A percentile compares a stretch with the other conserved stretches of the same genome.
phyloP scores from a whole-genome alignment of 2,797 vertebrate species.

The Sebastes minor region DNA sequence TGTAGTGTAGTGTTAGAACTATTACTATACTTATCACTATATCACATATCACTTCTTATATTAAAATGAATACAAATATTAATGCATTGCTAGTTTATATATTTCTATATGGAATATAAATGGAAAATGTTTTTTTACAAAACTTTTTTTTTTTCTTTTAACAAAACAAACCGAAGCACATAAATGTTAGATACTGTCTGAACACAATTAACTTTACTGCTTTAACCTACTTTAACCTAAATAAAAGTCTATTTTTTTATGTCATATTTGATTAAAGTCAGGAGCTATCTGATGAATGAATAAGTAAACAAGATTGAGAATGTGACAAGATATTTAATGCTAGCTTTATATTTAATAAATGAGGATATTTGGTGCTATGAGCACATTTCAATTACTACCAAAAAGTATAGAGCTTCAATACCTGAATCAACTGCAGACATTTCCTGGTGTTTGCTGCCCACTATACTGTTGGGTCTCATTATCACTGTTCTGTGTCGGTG shows the following conservation, averaged over 20 bases:
- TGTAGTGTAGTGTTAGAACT: not conserved
- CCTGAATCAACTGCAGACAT: not conserved
- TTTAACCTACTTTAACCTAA: not conserved
- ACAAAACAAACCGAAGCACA: not conserved
- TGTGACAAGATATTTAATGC: not conserved
- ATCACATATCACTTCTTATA: not conserved
- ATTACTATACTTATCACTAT: not conserved
- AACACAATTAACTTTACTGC: too few relatives aligned
- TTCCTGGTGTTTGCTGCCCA: not conserved
- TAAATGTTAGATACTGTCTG: too few relatives aligned
- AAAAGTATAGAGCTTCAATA: not conserved
- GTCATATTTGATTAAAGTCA: fast-evolving
- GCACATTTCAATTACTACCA: not conserved
- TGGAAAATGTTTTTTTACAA: too few relatives aligned
- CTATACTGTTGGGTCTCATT: conserved; percentile 39
- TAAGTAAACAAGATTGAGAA: not conserved
- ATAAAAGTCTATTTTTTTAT: not conserved
- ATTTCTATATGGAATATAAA: not conserved
- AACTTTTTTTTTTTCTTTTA: not conserved
- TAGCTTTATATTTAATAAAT: too few relatives aligned
- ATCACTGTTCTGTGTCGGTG: conserved; percentile 25
- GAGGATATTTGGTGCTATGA: not conserved
- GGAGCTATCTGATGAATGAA: not conserved
- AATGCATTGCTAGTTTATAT: not conserved
- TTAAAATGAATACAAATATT: not conserved